Evolutionary conservation across 2,888 invertebrate genomes (phyloP), one percentile per base, ranked within the genome.

Genomic region (Diploptera punctata): DNA sequence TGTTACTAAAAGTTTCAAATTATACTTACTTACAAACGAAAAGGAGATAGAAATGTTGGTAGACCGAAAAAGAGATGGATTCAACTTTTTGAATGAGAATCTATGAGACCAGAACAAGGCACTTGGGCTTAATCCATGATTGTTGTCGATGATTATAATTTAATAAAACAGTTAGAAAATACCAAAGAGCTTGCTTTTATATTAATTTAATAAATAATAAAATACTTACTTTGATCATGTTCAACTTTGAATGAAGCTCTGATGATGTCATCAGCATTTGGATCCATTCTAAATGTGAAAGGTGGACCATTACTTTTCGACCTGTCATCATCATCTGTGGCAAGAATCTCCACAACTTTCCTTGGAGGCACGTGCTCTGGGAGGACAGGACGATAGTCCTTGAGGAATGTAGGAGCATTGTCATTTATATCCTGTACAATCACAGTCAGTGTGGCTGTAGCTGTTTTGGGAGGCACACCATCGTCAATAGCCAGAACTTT

Each of bases 371-470:
- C 93, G 82, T 98, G 97, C 83, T 98, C 98, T 16, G 94, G 94
- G 77, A 98, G 86, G 24, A 98, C 96, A 0, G 97, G 96, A 76
- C 97, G 87, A 80, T 95, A 96, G 81, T 96, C 96, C 83, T 94
- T 94, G 67, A 97, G 85, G 87, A 97, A 97, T 76, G 94, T 93
- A 3, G 97, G 97, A 2, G 96, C 94, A 83, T 97, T 97, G 79
- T 97, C 97, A 82, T 97, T 97, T 76, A 97, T 96, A 80, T 97
- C 97, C 83, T 95, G 94, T 26, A 98, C 97, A 76, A 97, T 95
- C 21, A 97, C 97, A 2, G 97, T 97, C 54, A 97, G 84, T 0
- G 96, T 97, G 0, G 97, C 97, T 0, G 97, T 97, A 0, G 97
- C 96, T 9, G 97, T 97, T 84, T 95, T 93, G 0, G 96, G 94